Evolutionary conservation across 2,888 invertebrate genomes (phyloP).

Genomic region (Ferdinandea cuprea): DNA sequence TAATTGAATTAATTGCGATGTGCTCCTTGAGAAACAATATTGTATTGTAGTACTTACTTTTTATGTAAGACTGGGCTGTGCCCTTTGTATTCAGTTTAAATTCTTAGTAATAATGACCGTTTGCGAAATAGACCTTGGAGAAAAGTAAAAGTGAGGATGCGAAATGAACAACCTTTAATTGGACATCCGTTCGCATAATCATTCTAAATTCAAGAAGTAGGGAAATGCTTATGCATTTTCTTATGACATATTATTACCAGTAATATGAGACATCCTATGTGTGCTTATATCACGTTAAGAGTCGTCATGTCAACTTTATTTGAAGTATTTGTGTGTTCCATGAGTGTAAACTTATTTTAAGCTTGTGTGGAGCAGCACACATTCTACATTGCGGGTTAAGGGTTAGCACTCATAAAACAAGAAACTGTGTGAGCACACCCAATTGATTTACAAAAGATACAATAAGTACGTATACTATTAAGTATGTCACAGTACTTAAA

Average conservation of each 20-base stretch:
- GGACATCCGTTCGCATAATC: constrained; percentile 64
- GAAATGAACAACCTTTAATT: constrained; percentile 62
- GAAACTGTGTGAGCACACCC: constrained; percentile 46
- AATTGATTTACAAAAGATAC: constrained; percentile 64
- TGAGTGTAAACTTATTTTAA: constrained; percentile 23
- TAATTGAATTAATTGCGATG: constrained; percentile 57
- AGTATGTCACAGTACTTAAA: constrained; percentile 51
- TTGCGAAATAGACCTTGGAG: constrained; percentile 21
- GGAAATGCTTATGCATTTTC: neutral
- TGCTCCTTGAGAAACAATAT: constrained; percentile 10
- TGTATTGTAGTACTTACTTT: constrained; percentile 7
- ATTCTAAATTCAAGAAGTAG: constrained; percentile 53
- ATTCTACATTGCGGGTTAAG: constrained; percentile 52
- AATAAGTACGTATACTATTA: constrained; percentile 7
- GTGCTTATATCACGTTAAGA: neutral
- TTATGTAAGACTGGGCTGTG: constrained; percentile 25
- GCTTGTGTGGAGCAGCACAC: neutral
- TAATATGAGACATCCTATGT: constrained; percentile 30
- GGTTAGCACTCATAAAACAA: constrained; percentile 53
- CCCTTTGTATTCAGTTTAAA: constrained; percentile 46
- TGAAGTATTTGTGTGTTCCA: neutral
- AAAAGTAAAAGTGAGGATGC: constrained; percentile 28
- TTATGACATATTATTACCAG: constrained; percentile 35
- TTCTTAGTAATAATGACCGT: constrained; percentile 12
- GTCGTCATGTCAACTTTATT: no score